Evolutionary conservation across 2,113 vertebrate species (phyloP).

Genomic region (Parotia lawesii): DNA sequence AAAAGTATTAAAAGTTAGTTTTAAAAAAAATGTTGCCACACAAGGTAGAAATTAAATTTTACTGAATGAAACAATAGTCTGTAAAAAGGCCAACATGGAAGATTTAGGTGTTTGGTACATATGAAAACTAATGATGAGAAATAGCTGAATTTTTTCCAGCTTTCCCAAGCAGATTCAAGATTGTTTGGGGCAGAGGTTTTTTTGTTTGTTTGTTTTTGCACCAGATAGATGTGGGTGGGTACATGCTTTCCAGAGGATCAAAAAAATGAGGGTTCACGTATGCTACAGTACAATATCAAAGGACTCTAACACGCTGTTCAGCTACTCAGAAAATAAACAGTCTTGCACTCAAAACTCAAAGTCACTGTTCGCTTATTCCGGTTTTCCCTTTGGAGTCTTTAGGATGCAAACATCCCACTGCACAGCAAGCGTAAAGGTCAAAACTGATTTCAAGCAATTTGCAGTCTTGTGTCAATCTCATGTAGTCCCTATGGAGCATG

Average conservation of each 20-base stretch:
- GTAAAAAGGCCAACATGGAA: not conserved
- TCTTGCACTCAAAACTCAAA: not conserved
- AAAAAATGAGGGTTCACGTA: not conserved
- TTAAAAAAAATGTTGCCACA: not conserved
- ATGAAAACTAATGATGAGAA: not conserved
- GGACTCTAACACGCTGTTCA: not conserved
- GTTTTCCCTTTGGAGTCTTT: not conserved
- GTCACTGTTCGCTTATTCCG: not conserved
- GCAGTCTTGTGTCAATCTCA: not conserved
- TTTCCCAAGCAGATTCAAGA: not conserved
- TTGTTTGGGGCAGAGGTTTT: not conserved
- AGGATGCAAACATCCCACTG: not conserved
- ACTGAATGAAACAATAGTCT: not conserved
- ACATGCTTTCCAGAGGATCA: not conserved
- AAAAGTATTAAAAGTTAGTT: not conserved
- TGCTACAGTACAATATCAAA: not conserved
- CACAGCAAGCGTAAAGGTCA: not conserved
- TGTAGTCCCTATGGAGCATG: rapidly evolving
- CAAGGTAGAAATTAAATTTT: not conserved
- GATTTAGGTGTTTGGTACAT: rapidly evolving
- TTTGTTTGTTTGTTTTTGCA: not conserved
- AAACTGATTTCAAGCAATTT: not conserved
- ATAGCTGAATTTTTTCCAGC: not conserved
- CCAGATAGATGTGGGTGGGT: rapidly evolving
- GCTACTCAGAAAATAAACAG: not conserved